Percentiles rank a stretch among this genome's conserved stretches.
Evolutionary conservation across 2,888 invertebrate genomes (phyloP).

Genomic region (Drosophila austrosaltans): DNA sequence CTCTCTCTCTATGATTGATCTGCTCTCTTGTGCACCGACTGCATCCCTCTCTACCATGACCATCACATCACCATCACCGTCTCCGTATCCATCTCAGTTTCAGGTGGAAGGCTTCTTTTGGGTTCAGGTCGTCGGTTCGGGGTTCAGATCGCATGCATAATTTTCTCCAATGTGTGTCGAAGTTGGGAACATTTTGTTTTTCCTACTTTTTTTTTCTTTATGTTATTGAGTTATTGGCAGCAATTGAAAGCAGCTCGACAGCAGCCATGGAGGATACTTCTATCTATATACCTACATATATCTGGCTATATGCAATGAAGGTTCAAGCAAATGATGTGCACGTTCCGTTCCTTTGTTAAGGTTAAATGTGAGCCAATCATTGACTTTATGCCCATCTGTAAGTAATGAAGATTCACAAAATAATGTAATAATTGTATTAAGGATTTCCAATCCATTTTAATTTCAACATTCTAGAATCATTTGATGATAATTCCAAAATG

Average conservation of each 20-base stretch:
- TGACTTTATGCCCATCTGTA: constrained; percentile 35
- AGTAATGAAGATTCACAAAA: constrained; percentile 34
- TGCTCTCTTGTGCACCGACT: constrained; percentile 45
- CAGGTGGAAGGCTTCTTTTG: constrained; percentile 15
- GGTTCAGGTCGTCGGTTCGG: constrained; percentile 40
- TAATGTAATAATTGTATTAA: background rate
- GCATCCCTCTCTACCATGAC: too few species aligned
- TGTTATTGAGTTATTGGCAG: constrained; percentile 76
- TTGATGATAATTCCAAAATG: too few species aligned
- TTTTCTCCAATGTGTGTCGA: constrained; percentile 71
- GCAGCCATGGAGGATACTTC: constrained; percentile 50
- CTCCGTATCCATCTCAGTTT: constrained; percentile 38
- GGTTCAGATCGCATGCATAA: constrained; percentile 71
- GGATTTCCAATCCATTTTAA: too few species aligned
- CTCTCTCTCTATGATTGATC: constrained; percentile 61
- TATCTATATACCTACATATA: background rate
- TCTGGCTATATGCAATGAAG: constrained; percentile 13
- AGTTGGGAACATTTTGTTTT: constrained; percentile 38
- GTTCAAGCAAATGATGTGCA: constrained; percentile 61
- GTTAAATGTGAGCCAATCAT: constrained; percentile 60
- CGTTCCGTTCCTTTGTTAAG: constrained; percentile 59
- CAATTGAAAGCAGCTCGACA: constrained; percentile 60
- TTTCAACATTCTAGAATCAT: too few species aligned
- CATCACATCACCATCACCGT: too few species aligned
- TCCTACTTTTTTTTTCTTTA: constrained; percentile 30